Percentiles rank a stretch among this genome's conserved stretches.
These are phyloP conservation scores for Psilanteris sp. DNA, from an alignment of 1,140 invertebrate species.

Conservation along the genomic window DNA sequence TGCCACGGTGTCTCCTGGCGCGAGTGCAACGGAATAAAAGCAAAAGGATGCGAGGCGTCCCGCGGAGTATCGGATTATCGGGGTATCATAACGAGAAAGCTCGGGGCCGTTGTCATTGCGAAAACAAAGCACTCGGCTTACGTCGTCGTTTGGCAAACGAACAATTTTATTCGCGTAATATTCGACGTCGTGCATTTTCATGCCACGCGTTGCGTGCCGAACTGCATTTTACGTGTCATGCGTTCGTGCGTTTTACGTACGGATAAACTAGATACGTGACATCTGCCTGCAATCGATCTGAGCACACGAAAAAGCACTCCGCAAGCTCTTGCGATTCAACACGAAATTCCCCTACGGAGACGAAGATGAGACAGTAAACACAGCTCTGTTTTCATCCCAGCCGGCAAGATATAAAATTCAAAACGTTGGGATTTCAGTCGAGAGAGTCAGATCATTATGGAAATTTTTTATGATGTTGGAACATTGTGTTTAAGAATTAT, in stretches of 20 bases:
- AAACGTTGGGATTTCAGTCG: too few species aligned
- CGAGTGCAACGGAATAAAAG: slow-evolving; percentile 26
- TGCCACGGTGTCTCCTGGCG: slow-evolving; percentile 46
- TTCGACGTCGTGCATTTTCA: slow-evolving; percentile 76
- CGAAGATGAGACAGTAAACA: slow-evolving; percentile 25
- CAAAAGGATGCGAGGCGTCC: slow-evolving; percentile 63
- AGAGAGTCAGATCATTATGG: too few species aligned
- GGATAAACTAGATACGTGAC: slow-evolving; percentile 54
- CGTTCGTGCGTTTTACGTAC: slow-evolving; percentile 48
- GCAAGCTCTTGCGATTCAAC: slow-evolving; percentile 35
- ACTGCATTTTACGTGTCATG: slow-evolving; percentile 65
- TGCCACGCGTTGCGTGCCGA: slow-evolving; percentile 68
- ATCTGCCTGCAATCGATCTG: slow-evolving; percentile 55
- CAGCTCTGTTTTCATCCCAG: too few species aligned
- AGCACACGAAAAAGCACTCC: slow-evolving; percentile 62
- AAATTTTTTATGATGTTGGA: too few species aligned
- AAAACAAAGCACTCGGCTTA: slow-evolving; percentile 75
- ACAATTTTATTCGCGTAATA: slow-evolving; percentile 78
- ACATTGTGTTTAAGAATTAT: too few species aligned
- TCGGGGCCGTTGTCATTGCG: slow-evolving; percentile 40
- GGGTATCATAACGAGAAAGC: too few species aligned
- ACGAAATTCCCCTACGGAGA: slow-evolving; percentile 13
- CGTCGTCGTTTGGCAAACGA: slow-evolving; percentile 76
- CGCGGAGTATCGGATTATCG: slow-evolving; percentile 70
- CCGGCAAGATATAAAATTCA: too few species aligned